A percentile compares a stretch with the other conserved stretches of the same genome.
Conservation (phyloP, 2,888 invertebrate genomes). For the Cephus sareptanus region DNA sequence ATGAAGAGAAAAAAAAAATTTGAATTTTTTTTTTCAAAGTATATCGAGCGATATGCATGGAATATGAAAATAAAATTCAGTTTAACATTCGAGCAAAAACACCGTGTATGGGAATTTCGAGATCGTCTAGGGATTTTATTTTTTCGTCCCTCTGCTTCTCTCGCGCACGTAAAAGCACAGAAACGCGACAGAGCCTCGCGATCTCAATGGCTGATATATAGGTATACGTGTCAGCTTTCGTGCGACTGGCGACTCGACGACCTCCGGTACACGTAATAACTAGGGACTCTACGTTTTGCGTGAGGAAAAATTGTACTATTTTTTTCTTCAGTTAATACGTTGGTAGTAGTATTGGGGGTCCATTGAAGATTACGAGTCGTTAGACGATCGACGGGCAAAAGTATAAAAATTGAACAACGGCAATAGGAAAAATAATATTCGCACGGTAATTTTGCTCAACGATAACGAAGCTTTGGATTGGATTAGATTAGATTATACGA, state of each 20-base stretch:
- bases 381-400: background rate
- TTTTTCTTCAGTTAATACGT: background rate
- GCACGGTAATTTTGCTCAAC: background rate
- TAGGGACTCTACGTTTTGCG: too few species aligned
- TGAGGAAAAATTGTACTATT: background rate
- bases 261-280: too few species aligned
- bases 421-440: background rate
- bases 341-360: background rate
- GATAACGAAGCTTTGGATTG: background rate
- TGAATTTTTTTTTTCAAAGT: too few species aligned
- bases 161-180: background rate
- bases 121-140: background rate
- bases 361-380: background rate
- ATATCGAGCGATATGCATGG: too few species aligned
- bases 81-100: background rate
- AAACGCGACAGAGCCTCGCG: background rate
- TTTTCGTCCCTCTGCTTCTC: background rate
- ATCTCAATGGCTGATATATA: background rate
- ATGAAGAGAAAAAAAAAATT: too few species aligned
- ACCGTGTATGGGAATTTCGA: background rate
- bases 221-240: background rate
- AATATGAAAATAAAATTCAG: background rate
- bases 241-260: too few species aligned
- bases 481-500: background rate
- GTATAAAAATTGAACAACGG: background rate